Evolutionary conservation across 2,888 invertebrate genomes (phyloP), one percentile per base, ranked within the genome.

Genomic region (Muscina levida): DNA sequence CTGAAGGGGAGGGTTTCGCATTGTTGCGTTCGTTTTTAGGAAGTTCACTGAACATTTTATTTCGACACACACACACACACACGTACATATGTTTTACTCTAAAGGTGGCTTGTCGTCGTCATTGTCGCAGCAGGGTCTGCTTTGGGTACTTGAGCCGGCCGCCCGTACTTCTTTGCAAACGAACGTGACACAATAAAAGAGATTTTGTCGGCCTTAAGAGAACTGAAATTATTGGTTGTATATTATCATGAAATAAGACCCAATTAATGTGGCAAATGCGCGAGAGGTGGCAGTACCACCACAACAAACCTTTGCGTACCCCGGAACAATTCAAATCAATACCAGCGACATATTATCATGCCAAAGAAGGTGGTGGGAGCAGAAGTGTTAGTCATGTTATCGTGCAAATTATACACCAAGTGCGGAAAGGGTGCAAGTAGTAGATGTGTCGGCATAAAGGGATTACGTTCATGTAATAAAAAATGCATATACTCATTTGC

Each of bases 171-270:
- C 24, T 53, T 44, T 39, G 42, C 2, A 8, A 1, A n/a, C 51
- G 53, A 56, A 68, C 68, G 68, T 68, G 68, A 68, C 53, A 56
- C n/a, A 22, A 68, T 68, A 56, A 68, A 68, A 68, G 26, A 67
- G 68, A 68, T 68, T 68, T 22, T 68, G 51, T 37, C 13, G 53
- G 24, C 15, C 37, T 51, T 51, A 31, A 31, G 67, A 68, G 67
- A 19, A 37, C 13, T 31, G 6, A 53, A 68, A 39, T 53, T 68
- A 56, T 68, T 68, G 39, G 67, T 68, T 68, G 67, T 68, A 39
- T 68, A 53, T 68, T 68, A 53, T 42, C 53, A 15, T 56, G 42
- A 42, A 39, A 56, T 53, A 68, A 68, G 26, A 24, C 42, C 68
- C 67, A 68, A 68, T 68, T 68, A 68, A 48, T 57, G 57, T 6